A percentile compares a stretch with the other conserved stretches of the same genome.
phyloP scores from a whole-genome alignment of 2,888 invertebrate species.

The Troides helena region DNA sequence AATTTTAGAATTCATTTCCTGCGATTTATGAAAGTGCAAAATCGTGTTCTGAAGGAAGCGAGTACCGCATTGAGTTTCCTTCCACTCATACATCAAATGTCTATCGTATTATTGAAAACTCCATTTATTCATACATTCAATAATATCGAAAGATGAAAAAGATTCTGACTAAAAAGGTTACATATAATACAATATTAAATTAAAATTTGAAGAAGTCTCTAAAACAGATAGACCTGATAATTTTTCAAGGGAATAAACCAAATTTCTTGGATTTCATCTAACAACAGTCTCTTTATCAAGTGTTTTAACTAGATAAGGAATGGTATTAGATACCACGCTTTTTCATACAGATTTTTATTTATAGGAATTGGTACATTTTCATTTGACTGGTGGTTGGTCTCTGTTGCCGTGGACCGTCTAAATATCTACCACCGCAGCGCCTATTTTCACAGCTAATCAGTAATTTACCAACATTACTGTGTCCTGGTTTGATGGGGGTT shows the following conservation, averaged over 20 bases:
- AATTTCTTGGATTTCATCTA: not conserved
- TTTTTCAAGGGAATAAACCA: too few relatives aligned
- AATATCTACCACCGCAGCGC: too few relatives aligned
- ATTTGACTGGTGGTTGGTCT: too few relatives aligned
- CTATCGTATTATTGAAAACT: not conserved
- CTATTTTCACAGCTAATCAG: too few relatives aligned
- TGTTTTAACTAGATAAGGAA: too few relatives aligned
- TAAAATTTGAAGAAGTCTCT: not conserved
- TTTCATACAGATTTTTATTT: too few relatives aligned
- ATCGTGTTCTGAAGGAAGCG: not conserved
- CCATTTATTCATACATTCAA: not conserved
- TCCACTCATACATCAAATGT: not conserved
- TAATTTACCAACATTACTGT: too few relatives aligned
- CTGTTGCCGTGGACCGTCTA: too few relatives aligned
- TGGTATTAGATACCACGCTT: too few relatives aligned
- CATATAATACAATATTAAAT: not conserved
- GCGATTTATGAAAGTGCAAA: conserved; percentile 6
- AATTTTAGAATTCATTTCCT: not conserved
- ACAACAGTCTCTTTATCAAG: not conserved
- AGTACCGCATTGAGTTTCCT: not conserved
- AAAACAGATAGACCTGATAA: not conserved
- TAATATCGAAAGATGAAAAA: not conserved
- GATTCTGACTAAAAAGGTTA: not conserved
- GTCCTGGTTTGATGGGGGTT: too few relatives aligned
- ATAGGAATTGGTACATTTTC: too few relatives aligned